These are phyloP conservation scores for Lithosia quadra DNA, from an alignment of 2,888 invertebrate genomes.

Conservation along the genomic window DNA sequence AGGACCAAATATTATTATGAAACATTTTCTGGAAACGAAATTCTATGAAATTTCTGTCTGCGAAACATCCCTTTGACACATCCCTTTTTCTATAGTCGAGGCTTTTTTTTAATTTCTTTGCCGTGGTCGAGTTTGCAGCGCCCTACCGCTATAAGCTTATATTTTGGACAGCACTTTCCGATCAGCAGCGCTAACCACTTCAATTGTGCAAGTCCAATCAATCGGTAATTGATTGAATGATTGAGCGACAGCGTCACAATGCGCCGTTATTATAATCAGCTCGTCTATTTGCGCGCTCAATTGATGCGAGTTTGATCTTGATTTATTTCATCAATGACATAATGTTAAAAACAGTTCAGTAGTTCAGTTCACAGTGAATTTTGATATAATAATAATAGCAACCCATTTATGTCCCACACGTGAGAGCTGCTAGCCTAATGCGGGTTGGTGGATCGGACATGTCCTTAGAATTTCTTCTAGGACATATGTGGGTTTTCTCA, in stretches of 20 bases:
- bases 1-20: too few species aligned
- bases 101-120: too few species aligned
- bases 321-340: conserved; percentile 18
- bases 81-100: too few species aligned
- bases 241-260: conserved; percentile 33
- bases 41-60: too few species aligned
- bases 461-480: too few species aligned
- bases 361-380: neutral
- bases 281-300: conserved; percentile 13
- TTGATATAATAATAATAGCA: too few species aligned
- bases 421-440: too few species aligned
- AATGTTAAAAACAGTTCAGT: neutral
- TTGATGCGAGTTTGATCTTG: conserved; percentile 17
- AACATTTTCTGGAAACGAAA: too few species aligned
- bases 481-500: too few species aligned
- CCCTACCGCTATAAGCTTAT: conserved; percentile 6
- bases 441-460: too few species aligned
- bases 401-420: too few species aligned
- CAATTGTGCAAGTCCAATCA: conserved; percentile 75
- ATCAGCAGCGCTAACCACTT: conserved; percentile 46
- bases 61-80: too few species aligned
- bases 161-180: conserved; percentile 25
- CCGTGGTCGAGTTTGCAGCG: neutral
- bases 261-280: conserved; percentile 21
- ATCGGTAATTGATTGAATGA: conserved; percentile 65